Percentiles rank a stretch among this genome's conserved stretches.
These are phyloP conservation scores for Sebastiscus albofasciatus DNA, from an alignment of 2,797 vertebrate genomes.

Conservation along the genomic window DNA sequence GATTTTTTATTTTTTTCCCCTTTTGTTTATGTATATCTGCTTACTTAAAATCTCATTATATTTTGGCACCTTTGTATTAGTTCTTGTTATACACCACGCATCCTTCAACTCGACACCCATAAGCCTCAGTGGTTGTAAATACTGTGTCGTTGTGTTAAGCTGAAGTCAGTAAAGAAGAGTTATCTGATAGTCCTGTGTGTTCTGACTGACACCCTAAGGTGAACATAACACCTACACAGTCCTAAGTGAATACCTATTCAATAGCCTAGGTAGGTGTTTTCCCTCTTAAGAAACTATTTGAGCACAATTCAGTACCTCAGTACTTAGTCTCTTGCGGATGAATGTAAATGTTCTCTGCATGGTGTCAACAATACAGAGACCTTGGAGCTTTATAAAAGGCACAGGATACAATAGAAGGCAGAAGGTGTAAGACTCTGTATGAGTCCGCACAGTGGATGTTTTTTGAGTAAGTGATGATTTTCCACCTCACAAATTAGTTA, in stretches of 20 bases:
- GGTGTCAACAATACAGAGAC: not conserved
- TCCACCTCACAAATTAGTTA: not conserved
- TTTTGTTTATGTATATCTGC: not conserved
- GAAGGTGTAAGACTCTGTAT: not conserved
- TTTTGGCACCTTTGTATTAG: not conserved
- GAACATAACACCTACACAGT: not conserved
- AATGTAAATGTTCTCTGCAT: not conserved
- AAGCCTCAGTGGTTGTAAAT: not conserved
- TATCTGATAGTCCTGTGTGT: not conserved
- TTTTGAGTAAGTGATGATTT: not conserved
- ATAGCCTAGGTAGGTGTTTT: not conserved
- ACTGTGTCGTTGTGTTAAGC: not conserved
- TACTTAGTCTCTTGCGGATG: not conserved
- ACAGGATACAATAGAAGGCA: not conserved
- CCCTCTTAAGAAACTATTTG: not conserved
- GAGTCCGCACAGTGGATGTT: not conserved
- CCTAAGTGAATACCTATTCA: not conserved
- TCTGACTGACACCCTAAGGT: not conserved
- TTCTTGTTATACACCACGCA: not conserved
- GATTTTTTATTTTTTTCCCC: rapidly evolving
- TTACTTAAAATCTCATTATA: not conserved
- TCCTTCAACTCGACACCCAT: not conserved
- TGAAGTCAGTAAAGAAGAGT: not conserved
- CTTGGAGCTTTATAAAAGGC: not conserved
- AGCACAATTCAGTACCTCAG: not conserved